Evolutionary conservation across 2,113 vertebrate genomes (phyloP).

Genomic region (Pomatostomus ruficeps): DNA sequence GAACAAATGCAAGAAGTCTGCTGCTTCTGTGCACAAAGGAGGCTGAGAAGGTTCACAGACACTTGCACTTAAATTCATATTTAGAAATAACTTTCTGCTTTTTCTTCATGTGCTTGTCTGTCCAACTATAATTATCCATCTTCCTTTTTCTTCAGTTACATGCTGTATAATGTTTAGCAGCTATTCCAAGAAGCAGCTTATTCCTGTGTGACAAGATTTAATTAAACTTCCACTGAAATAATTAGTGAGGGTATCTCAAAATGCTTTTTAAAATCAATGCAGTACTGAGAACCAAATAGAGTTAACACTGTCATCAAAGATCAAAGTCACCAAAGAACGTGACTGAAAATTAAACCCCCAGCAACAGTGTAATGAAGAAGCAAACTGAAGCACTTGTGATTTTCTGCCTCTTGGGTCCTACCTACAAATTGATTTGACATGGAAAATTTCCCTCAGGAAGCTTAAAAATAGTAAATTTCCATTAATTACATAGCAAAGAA

Average conservation of each 20-base stretch:
- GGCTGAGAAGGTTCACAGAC: not conserved
- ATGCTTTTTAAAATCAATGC: constrained; percentile 69
- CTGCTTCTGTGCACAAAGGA: not conserved
- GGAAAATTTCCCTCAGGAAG: constrained; percentile 72
- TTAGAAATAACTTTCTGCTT: not conserved
- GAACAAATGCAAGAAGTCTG: not conserved
- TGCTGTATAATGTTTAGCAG: constrained; percentile 52
- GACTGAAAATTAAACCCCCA: constrained; percentile 68
- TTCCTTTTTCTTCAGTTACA: constrained; percentile 17
- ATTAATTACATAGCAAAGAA: constrained; percentile 78
- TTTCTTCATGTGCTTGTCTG: not conserved
- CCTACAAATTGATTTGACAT: constrained; percentile 78
- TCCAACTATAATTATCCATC: constrained; percentile 5
- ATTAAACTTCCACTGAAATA: constrained; percentile 81
- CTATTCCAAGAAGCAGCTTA: constrained; percentile 53
- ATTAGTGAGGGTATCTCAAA: constrained; percentile 76
- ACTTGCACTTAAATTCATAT: not conserved
- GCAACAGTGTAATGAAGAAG: constrained; percentile 56
- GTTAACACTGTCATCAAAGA: constrained; percentile 79
- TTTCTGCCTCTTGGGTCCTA: constrained; percentile 65
- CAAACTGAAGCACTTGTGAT: constrained; percentile 52
- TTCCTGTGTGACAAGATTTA: constrained; percentile 77
- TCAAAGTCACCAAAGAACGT: constrained; percentile 73
- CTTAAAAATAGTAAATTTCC: constrained; percentile 76
- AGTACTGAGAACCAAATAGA: constrained; percentile 71